Evolutionary conservation across 1,140 invertebrate species (phyloP).

Genomic region (Drosophila littoralis): DNA sequence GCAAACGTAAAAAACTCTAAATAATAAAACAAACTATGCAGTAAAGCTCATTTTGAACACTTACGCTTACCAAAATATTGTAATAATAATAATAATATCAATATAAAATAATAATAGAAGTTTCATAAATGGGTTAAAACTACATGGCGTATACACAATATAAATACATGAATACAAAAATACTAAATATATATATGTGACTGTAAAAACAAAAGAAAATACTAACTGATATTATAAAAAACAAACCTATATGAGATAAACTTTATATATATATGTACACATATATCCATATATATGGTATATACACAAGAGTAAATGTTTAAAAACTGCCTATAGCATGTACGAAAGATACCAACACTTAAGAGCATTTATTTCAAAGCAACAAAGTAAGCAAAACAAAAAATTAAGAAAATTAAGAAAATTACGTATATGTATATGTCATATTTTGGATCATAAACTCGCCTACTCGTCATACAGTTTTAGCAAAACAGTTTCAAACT

Average conservation of each 20-base stretch:
- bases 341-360: conserved; percentile 39
- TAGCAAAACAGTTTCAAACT: conserved; percentile 51
- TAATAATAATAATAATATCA: conserved; percentile 59
- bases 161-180: conserved; percentile 41
- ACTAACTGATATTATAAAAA: conserved; percentile 71
- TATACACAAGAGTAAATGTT: conserved; percentile 51
- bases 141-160: conserved; percentile 57
- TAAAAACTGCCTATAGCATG: conserved; percentile 72
- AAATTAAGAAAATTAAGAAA: conserved; percentile 11
- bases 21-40: conserved; percentile 34
- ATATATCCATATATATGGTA: neutral
- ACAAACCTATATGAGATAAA: conserved; percentile 31
- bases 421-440: conserved; percentile 27
- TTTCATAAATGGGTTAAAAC: conserved; percentile 38
- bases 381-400: conserved; percentile 28
- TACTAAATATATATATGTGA: conserved; percentile 62
- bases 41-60: conserved; percentile 75
- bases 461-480: conserved; percentile 74
- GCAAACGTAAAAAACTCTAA: conserved; percentile 43
- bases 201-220: conserved; percentile 65
- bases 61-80: conserved; percentile 77
- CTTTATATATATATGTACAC: conserved; percentile 50
- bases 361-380: conserved; percentile 69
- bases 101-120: conserved; percentile 27
- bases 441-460: conserved; percentile 55